Conservation (phyloP, 2,888 invertebrate genomes). For the Hirtodrosophila alboralis region DNA sequence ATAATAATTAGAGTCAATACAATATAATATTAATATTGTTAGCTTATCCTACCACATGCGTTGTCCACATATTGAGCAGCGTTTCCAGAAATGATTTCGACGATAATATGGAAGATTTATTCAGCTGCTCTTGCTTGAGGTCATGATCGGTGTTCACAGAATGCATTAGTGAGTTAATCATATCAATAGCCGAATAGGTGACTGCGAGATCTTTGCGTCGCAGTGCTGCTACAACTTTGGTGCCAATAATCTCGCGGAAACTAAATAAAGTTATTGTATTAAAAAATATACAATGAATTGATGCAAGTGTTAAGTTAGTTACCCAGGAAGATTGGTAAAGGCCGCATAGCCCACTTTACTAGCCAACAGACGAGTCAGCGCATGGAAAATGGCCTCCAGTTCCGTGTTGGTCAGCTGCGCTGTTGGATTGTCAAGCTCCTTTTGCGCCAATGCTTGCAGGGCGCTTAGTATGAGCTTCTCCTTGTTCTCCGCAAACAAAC, state of each 20-base stretch:
- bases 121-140: constrained; percentile 97
- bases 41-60: constrained; percentile 91
- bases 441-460: constrained; percentile 92
- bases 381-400: constrained; percentile 97
- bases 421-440: constrained; percentile 87
- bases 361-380: constrained; percentile 95
- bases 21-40: background rate
- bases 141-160: constrained; percentile 99
- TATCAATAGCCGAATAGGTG: constrained; percentile 98
- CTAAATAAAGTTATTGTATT: constrained; percentile 84
- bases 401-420: constrained; percentile 87
- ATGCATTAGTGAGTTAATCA: constrained; percentile 98
- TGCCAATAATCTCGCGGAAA: constrained; percentile 97
- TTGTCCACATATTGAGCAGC: constrained; percentile 96
- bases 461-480: constrained; percentile 97
- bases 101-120: constrained; percentile 97
- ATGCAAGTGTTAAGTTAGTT: constrained; percentile 51
- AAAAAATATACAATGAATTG: no score
- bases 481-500: constrained; percentile 98
- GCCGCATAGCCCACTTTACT: constrained; percentile 99
- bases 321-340: constrained; percentile 95
- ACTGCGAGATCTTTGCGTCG: constrained; percentile 94
- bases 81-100: constrained; percentile 96
- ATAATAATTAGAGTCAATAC: background rate
- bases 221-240: constrained; percentile 95